phyloP scores from a whole-genome alignment of 2,888 invertebrate genomes.

The Biston stratarius region DNA sequence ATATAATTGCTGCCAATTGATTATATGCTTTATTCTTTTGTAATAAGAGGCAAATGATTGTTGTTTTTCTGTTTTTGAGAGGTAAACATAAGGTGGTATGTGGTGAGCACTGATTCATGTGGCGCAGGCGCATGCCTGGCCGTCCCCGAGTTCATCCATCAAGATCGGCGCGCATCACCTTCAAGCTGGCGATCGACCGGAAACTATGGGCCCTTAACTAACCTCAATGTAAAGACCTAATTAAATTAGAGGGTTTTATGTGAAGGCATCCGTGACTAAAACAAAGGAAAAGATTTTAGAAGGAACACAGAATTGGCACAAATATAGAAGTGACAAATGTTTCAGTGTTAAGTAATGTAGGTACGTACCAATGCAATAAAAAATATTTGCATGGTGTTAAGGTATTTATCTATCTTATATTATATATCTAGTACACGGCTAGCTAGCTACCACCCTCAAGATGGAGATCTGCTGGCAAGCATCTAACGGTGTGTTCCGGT shows the following conservation, averaged over 20 bases:
- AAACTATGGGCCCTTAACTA: constrained; percentile 59
- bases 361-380: too few relatives aligned
- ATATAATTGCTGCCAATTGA: constrained; percentile 32
- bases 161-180: constrained; percentile 81
- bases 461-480: too few relatives aligned
- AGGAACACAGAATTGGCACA: background rate
- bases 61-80: constrained; percentile 32
- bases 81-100: constrained; percentile 59
- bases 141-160: constrained; percentile 81
- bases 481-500: too few relatives aligned
- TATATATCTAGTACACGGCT: too few relatives aligned
- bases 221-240: constrained; percentile 34
- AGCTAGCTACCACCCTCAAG: too few relatives aligned
- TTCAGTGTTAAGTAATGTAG: background rate
- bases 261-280: constrained; percentile 5
- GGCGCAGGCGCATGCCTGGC: constrained; percentile 74
- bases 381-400: too few relatives aligned
- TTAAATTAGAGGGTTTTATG: constrained; percentile 26
- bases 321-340: background rate
- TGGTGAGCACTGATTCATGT: constrained; percentile 70
- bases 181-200: constrained; percentile 79
- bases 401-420: too few relatives aligned
- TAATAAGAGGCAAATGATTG: constrained; percentile 43
- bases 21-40: constrained; percentile 52
- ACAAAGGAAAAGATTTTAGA: constrained; percentile 4